These are phyloP conservation scores for Macrocentrus cingulum DNA, from an alignment of 1,140 invertebrate species.

Conservation along the genomic window DNA sequence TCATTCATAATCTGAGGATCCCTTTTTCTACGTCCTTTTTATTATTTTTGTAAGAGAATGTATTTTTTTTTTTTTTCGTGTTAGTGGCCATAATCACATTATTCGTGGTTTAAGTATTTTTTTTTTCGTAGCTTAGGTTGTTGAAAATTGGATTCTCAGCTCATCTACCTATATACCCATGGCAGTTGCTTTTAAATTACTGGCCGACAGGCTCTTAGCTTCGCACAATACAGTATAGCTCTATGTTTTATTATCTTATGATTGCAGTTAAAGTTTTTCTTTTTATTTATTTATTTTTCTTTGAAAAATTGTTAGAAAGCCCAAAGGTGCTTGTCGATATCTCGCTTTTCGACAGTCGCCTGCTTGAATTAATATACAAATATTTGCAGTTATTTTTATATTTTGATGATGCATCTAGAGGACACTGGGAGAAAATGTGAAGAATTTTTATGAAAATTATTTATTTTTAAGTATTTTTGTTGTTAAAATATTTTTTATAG, in stretches of 20 bases:
- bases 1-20: slow-evolving; percentile 39
- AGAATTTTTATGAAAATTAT: too few species aligned
- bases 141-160: slow-evolving; percentile 49
- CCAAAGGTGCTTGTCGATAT: slow-evolving; percentile 5
- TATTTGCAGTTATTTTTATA: slow-evolving; percentile 29
- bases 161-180: slow-evolving; percentile 49
- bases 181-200: slow-evolving; percentile 53
- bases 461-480: too few species aligned
- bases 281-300: slow-evolving; percentile 22
- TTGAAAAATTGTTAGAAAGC: slow-evolving; percentile 18
- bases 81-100: too few species aligned
- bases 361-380: background rate
- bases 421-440: too few species aligned
- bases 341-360: slow-evolving; percentile 13
- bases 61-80: slow-evolving; percentile 4
- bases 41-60: slow-evolving; percentile 26
- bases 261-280: slow-evolving; percentile 26
- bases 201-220: slow-evolving; percentile 46
- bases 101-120: slow-evolving; percentile 20
- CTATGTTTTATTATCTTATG: slow-evolving; percentile 29
- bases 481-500: too few species aligned
- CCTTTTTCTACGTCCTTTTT: slow-evolving; percentile 20
- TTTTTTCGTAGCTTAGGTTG: slow-evolving; percentile 43
- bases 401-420: too few species aligned
- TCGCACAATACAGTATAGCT: slow-evolving; percentile 39